These are phyloP conservation scores for Zophobas atratus DNA, from an alignment of 1,140 invertebrate species.

Conservation along the genomic window DNA sequence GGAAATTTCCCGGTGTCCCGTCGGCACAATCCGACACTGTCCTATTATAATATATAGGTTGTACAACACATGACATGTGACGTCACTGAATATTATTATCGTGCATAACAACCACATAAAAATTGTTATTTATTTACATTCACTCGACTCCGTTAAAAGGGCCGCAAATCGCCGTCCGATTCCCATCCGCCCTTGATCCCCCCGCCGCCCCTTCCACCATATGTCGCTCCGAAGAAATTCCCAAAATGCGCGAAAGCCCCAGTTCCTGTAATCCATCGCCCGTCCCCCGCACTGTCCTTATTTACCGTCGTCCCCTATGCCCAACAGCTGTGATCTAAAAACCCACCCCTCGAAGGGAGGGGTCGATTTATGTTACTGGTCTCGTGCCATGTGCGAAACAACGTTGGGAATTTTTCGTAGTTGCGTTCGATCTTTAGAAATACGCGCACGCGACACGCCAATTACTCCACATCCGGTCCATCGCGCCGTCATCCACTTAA, in stretches of 20 bases:
- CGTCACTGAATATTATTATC: too few relatives aligned
- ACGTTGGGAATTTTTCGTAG: constrained; percentile 44
- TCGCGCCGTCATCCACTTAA: constrained; percentile 43
- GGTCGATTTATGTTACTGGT: constrained; percentile 47
- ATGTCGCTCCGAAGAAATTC: constrained; percentile 11
- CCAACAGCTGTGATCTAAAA: constrained; percentile 48
- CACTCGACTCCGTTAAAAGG: too few relatives aligned
- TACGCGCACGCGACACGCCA: constrained; percentile 55
- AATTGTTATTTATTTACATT: too few relatives aligned
- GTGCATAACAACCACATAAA: not conserved
- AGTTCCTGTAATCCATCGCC: constrained; percentile 11
- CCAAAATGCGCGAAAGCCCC: constrained; percentile 21
- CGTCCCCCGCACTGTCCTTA: not conserved
- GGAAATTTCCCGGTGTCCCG: too few relatives aligned
- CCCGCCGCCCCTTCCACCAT: not conserved
- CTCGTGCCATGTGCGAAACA: constrained; percentile 48
- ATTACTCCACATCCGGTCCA: constrained; percentile 46
- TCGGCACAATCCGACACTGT: too few relatives aligned
- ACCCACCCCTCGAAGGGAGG: constrained; percentile 45
- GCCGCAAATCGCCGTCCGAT: too few relatives aligned
- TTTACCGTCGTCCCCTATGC: constrained; percentile 40
- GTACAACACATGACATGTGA: too few relatives aligned
- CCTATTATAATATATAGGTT: too few relatives aligned
- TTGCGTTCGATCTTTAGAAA: constrained; percentile 43
- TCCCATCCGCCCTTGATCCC: not conserved